Percentiles rank a stretch among this genome's conserved stretches.
Conservation (phyloP, 2,797 vertebrate species). For the Pyrocephalus nanus region DNA sequence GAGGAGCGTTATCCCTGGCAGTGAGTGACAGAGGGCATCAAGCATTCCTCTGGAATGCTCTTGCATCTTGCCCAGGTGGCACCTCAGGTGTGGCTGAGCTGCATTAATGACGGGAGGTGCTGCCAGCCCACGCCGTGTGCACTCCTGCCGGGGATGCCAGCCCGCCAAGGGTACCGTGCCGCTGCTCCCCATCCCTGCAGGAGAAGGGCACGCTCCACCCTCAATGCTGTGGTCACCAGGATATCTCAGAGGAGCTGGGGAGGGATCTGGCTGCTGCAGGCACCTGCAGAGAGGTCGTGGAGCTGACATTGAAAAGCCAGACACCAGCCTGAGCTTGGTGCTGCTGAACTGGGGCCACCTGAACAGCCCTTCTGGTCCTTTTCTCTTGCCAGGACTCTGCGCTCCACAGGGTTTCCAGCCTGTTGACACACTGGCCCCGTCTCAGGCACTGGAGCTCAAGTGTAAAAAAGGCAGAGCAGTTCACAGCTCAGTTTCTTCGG, state of each 20-base stretch:
- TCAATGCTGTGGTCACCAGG: neutral
- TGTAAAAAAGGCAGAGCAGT: neutral
- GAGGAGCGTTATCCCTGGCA: neutral
- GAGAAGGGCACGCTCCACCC: accelerated
- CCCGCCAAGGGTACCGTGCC: accelerated
- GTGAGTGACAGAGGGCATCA: constrained; percentile 48
- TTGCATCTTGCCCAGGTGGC: neutral
- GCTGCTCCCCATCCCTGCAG: accelerated
- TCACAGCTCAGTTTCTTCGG: neutral
- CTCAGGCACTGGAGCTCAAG: neutral
- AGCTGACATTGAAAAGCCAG: neutral
- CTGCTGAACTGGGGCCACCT: neutral
- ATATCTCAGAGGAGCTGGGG: accelerated
- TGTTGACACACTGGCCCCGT: accelerated
- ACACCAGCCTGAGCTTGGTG: neutral
- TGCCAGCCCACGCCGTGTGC: neutral
- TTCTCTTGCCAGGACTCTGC: accelerated
- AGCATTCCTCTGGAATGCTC: constrained; percentile 31
- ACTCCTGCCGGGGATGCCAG: accelerated
- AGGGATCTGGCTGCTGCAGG: accelerated
- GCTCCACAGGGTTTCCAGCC: neutral
- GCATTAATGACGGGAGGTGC: neutral
- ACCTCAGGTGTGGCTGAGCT: neutral
- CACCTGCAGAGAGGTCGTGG: accelerated
- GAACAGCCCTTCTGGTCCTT: neutral